A percentile compares a stretch with the other conserved stretches of the same genome.
Evolutionary conservation across 2,797 vertebrate species (phyloP).

Genomic region (Pseudomugil gertrudae): DNA sequence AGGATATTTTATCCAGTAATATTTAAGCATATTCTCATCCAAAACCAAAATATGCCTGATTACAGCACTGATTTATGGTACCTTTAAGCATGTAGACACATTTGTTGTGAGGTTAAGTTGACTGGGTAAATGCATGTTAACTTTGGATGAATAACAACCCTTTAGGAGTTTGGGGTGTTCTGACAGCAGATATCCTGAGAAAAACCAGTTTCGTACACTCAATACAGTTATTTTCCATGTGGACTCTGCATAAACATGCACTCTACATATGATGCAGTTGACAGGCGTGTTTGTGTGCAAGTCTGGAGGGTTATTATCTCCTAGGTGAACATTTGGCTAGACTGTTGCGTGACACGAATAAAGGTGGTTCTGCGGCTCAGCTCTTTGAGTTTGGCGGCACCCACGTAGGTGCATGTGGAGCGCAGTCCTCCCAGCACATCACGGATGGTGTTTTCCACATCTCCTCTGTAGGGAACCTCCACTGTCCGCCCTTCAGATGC

Average conservation of each 20-base stretch:
- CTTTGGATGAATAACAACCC: constrained; percentile 28
- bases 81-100: constrained; percentile 37
- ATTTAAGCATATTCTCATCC: constrained; percentile 6
- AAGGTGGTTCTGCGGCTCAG: constrained; percentile 95
- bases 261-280: constrained; percentile 12
- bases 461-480: constrained; percentile 93
- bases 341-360: constrained; percentile 98
- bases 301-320: not conserved
- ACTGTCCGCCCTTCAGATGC: constrained; percentile 95
- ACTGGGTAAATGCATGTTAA: constrained; percentile 35
- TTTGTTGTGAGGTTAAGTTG: constrained; percentile 5
- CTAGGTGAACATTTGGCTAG: constrained; percentile 90
- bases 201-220: constrained; percentile 24
- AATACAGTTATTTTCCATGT: not conserved
- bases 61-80: not conserved
- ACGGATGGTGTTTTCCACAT: constrained; percentile 92
- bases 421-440: constrained; percentile 95
- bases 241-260: constrained; percentile 19
- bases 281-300: not conserved
- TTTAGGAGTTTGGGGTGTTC: constrained; percentile 29
- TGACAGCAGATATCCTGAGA: constrained; percentile 66
- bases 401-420: constrained; percentile 98
- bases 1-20: not conserved
- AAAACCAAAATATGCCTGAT: constrained; percentile 1
- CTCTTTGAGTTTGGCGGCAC: constrained; percentile 97